Evolutionary conservation across 2,888 invertebrate species (phyloP), one percentile per base, ranked within the genome.

Genomic region (Corythucha ciliata): DNA sequence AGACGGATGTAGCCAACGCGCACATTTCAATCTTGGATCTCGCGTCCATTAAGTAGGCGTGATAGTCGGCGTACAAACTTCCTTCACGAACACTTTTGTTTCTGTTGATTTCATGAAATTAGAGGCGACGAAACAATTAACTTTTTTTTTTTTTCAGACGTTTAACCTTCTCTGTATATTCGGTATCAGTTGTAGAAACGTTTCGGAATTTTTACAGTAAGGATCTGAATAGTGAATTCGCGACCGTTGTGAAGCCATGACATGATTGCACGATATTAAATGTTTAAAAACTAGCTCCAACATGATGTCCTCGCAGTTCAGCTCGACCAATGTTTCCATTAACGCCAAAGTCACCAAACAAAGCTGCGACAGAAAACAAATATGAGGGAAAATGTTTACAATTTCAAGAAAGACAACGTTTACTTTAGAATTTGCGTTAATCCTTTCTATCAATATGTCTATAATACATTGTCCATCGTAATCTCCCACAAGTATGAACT

Each of bases 221-320:
- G 82, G 76, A 69, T 87, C 85, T 42, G 82, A 69, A 63, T 82
- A 80, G 57, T 78, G 74, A 46, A 84, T 72, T 62, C 80, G 74
- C 60, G 78, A 74, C 53, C 82, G 73, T 69, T 87, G 85, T n/a
- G 85, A 84, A 49, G 83, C 73, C 80, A 83, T 80, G 21, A 88
- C 77, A 69, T 88, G 87, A 16, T 80, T 77, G 63, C 85, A 84
- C 1, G 86, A 84, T 61, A 81, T 75, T 58, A 96, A 73, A 66
- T 91, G 82, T 65, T 87, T 88, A 65, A 89, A 80, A 40, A 92
- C 78, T 42, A 96, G 72, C 65, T 93, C 91, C 61, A 92, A 72
- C 87, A 97, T 89, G 39, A 96, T 80, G 68, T 97, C 97, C 69
- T 97, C 97, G 70, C 92, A 94, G 69, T 93, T 88, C 55, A 96